phyloP scores from a whole-genome alignment of 1,140 invertebrate genomes.

The Polyergus mexicanus region DNA sequence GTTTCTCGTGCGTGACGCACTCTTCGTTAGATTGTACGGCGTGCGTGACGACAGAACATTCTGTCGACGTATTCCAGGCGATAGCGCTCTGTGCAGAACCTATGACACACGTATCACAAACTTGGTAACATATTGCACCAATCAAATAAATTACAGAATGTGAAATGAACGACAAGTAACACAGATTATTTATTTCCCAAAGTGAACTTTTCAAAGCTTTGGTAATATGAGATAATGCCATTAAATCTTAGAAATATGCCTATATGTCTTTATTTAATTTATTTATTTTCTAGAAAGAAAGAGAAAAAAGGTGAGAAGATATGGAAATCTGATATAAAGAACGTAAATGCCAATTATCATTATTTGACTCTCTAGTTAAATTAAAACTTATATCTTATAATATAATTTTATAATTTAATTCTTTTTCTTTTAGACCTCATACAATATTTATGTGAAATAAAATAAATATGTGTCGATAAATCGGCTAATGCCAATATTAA shows the following conservation, averaged over 20 bases:
- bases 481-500: not conserved
- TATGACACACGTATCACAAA: slow-evolving; percentile 58
- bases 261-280: not conserved
- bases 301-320: too few species aligned
- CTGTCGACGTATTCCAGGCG: slow-evolving; percentile 78
- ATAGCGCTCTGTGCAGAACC: slow-evolving; percentile 83
- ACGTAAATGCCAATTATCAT: too few species aligned
- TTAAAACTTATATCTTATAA: too few species aligned
- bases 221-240: too few species aligned
- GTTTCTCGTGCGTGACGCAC: slow-evolving; percentile 80
- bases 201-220: not conserved
- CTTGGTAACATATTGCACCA: slow-evolving; percentile 5
- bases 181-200: not conserved
- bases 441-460: too few species aligned
- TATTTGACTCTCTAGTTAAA: too few species aligned
- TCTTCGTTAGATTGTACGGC: slow-evolving; percentile 82
- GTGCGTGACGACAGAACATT: slow-evolving; percentile 77
- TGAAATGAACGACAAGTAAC: not conserved
- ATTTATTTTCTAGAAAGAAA: too few species aligned
- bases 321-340: too few species aligned
- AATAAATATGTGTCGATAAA: too few species aligned
- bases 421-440: too few species aligned
- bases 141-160: slow-evolving; percentile 6
- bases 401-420: too few species aligned
- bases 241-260: not conserved